These are phyloP conservation scores for Napeogenes inachia DNA, from an alignment of 2,888 invertebrate species.

Conservation along the genomic window DNA sequence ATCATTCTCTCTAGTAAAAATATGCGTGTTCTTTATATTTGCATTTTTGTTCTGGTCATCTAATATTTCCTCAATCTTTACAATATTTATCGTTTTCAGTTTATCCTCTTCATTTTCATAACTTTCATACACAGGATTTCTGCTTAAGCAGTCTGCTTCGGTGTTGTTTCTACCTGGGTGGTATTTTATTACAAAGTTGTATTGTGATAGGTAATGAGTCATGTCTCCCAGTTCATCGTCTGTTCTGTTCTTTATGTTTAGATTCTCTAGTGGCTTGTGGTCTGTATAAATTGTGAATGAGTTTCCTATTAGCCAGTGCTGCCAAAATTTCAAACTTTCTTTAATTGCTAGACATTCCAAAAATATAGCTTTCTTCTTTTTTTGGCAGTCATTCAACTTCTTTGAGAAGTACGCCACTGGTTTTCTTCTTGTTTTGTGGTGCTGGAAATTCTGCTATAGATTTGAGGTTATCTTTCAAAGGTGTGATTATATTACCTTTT, in stretches of 20 bases:
- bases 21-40: constrained; percentile 12
- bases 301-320: constrained; percentile 28
- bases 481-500: constrained; percentile 18
- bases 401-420: too few species aligned
- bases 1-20: constrained; percentile 8
- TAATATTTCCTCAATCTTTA: constrained; percentile 17
- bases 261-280: constrained; percentile 27
- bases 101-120: constrained; percentile 21
- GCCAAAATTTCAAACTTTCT: constrained; percentile 32
- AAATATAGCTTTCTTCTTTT: constrained; percentile 20
- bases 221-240: constrained; percentile 27
- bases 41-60: constrained; percentile 19
- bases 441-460: constrained; percentile 31
- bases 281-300: constrained; percentile 24
- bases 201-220: constrained; percentile 25
- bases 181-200: constrained; percentile 24
- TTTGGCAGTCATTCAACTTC: constrained; percentile 20
- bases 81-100: constrained; percentile 21
- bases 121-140: constrained; percentile 19
- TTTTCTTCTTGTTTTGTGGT: constrained; percentile 22
- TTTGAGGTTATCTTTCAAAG: constrained; percentile 15
- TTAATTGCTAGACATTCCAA: constrained; percentile 29
- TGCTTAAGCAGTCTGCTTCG: constrained; percentile 24
- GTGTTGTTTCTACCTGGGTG: constrained; percentile 20
- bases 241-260: constrained; percentile 22